A percentile compares a stretch with the other conserved stretches of the same genome.
These are phyloP conservation scores for Brenthis hecate DNA, from an alignment of 2,888 invertebrate genomes.

Conservation along the genomic window DNA sequence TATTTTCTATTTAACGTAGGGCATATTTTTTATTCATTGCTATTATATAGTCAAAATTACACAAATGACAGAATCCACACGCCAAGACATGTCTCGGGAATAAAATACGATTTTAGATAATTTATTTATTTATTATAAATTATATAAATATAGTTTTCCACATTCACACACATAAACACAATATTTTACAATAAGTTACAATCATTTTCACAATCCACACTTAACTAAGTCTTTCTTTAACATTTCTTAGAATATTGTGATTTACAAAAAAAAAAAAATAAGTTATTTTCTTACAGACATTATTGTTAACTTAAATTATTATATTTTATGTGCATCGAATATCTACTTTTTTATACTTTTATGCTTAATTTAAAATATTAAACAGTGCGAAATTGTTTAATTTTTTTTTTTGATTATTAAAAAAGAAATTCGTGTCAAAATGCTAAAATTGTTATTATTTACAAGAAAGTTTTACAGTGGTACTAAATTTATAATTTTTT, in stretches of 20 bases:
- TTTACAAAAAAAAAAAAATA: background rate
- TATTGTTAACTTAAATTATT: background rate
- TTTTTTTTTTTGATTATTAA: too few species aligned
- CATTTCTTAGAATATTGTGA: conserved; percentile 12
- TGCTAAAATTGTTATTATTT: too few species aligned
- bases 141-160: conserved; percentile 66
- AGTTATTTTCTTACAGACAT: background rate
- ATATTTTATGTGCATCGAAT: background rate
- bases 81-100: background rate
- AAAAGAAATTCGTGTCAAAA: too few species aligned
- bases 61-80: too few species aligned
- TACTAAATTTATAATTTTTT: too few species aligned
- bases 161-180: conserved; percentile 67
- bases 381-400: too few species aligned
- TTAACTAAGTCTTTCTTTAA: conserved; percentile 38
- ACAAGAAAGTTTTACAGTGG: too few species aligned
- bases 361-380: too few species aligned
- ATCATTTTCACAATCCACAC: conserved; percentile 49
- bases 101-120: conserved; percentile 21
- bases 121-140: conserved; percentile 36
- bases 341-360: background rate
- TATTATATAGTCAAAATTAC: too few species aligned
- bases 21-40: too few species aligned
- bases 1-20: too few species aligned
- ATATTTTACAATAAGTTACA: conserved; percentile 75